A percentile compares a stretch with the other conserved stretches of the same genome.
phyloP scores from a whole-genome alignment of 2,888 invertebrate species.

The Aspidiotus rigidus region DNA sequence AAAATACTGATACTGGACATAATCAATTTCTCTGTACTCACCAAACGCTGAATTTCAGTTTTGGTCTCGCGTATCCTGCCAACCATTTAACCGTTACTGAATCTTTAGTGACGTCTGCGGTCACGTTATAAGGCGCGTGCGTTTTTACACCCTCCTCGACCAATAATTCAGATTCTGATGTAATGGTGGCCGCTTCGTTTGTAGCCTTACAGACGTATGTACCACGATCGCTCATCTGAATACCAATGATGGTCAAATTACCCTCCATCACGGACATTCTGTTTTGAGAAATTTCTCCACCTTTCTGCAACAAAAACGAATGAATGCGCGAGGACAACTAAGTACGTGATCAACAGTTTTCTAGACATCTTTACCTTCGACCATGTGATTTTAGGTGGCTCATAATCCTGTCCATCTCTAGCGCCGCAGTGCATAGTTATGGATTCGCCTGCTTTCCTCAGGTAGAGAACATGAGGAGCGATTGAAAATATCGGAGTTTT shows the following conservation, averaged over 20 bases:
- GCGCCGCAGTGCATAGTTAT: constrained; percentile 76
- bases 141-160: constrained; percentile 81
- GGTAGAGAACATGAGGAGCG: constrained; percentile 73
- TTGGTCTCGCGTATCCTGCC: constrained; percentile 67
- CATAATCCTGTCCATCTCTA: constrained; percentile 56
- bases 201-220: constrained; percentile 71
- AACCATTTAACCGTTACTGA: constrained; percentile 74
- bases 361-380: constrained; percentile 48
- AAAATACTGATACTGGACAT: not conserved
- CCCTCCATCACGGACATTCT: constrained; percentile 58
- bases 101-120: constrained; percentile 60
- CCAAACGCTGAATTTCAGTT: constrained; percentile 78
- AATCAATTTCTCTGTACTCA: constrained; percentile 39
- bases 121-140: constrained; percentile 71
- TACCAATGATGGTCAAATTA: constrained; percentile 71
- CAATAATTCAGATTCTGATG: constrained; percentile 67
- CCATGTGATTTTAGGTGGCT: constrained; percentile 59
- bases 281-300: constrained; percentile 14
- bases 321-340: not conserved
- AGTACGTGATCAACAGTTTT: not conserved
- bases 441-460: constrained; percentile 68
- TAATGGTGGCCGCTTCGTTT: constrained; percentile 80
- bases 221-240: constrained; percentile 79
- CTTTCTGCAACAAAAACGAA: constrained; percentile 2
- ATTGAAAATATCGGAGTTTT: constrained; percentile 73